Base-by-base conservation (phyloP, 2,113 vertebrate species). In the Tiliqua scincoides region DNA sequence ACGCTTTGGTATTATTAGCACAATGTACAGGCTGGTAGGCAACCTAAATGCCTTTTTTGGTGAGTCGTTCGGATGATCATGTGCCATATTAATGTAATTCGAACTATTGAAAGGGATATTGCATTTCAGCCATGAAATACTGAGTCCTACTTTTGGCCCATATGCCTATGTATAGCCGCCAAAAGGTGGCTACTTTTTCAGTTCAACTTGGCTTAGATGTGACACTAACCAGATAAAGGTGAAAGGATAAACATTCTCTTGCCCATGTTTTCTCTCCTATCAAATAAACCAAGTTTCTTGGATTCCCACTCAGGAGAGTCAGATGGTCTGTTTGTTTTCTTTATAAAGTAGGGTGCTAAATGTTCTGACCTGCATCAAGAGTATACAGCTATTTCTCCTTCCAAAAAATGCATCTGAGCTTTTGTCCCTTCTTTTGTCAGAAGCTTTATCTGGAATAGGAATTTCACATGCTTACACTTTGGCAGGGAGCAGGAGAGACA, bases 11-110 rank as follows among this genome's bases (percentile, higher is more conserved):
- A 89, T 57, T n/a, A 54, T 92, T 93, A 94, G 92, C 92, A 94
- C 91, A 96, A 95, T 62, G 85, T 79, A 82, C 93, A 90, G 85
- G 85, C 89, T 92, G 79, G 21, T 70, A 54, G 93, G 92, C 91
- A 93, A 20, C 85, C 79, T 89, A 93, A 95, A 94, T 90, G 93
- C 93, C 43, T 83, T 91, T 95, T 94, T 93, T 95, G 37, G 21
- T 1, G 25, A 23, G 93, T 82, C 79, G 89, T 93, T 95, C 95
- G 96, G 92, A 89, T 96, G 95, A 96, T 76, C 72, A n/a, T 3
- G 62, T 92, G 79, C 82, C 90, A 90, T 94, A 94, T 95, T 96
- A 95, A 96, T 94, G 95, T 95, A 95, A 96, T 96, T 96, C 96
- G 93, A 85, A 7, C 93, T 93, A 95, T 92, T 92, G 93, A 96